These are phyloP conservation scores for Cryptocephalus moraei DNA, from an alignment of 2,888 invertebrate genomes.

Conservation along the genomic window DNA sequence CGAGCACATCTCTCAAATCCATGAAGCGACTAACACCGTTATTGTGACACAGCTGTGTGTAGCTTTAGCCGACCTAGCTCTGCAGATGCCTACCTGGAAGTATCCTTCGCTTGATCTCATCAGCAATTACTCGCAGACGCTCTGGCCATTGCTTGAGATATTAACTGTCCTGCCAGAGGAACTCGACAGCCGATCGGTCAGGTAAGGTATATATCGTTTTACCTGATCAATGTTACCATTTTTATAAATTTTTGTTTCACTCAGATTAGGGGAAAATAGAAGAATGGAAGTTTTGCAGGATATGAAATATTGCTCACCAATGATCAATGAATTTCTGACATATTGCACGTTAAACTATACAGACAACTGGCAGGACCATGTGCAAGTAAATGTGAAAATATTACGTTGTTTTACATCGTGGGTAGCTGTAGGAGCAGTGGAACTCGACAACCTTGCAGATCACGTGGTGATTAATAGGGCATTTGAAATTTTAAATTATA, in stretches of 20 bases:
- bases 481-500: slow-evolving; percentile 50
- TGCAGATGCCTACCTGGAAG: slow-evolving; percentile 91
- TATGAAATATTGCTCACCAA: slow-evolving; percentile 62
- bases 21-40: slow-evolving; percentile 66
- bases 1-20: slow-evolving; percentile 73
- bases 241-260: slow-evolving; percentile 1
- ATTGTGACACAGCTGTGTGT: slow-evolving; percentile 89
- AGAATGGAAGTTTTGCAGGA: slow-evolving; percentile 75
- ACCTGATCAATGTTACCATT: background rate
- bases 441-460: slow-evolving; percentile 61
- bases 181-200: slow-evolving; percentile 68
- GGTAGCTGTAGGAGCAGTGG: slow-evolving; percentile 76
- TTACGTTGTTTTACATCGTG: slow-evolving; percentile 85
- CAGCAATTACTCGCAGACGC: slow-evolving; percentile 57
- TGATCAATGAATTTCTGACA: slow-evolving; percentile 70
- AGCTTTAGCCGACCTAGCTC: slow-evolving; percentile 85
- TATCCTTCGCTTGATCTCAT: slow-evolving; percentile 79
- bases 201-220: slow-evolving; percentile 28
- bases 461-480: slow-evolving; percentile 64
- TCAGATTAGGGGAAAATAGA: slow-evolving; percentile 76
- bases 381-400: slow-evolving; percentile 61
- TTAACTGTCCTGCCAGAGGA: slow-evolving; percentile 94
- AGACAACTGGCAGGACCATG: slow-evolving; percentile 55
- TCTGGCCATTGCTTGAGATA: slow-evolving; percentile 83
- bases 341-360: slow-evolving; percentile 58